Percentiles rank a stretch among this genome's conserved stretches.
phyloP scores from a whole-genome alignment of 2,797 vertebrate genomes.

The Megalops cyprinoides region DNA sequence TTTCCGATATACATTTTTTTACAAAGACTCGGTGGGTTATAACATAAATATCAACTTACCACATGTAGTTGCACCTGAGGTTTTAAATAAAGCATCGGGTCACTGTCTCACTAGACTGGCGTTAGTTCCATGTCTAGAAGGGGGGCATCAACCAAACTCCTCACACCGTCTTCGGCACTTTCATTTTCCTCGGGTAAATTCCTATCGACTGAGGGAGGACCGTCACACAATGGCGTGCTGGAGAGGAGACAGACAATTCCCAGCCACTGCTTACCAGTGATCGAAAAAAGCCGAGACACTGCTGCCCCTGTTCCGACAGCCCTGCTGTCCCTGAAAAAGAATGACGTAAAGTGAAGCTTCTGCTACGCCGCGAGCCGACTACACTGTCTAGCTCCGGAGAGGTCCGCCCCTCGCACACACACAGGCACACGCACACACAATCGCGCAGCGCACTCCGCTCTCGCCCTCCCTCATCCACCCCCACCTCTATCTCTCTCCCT shows the following conservation, averaged over 20 bases:
- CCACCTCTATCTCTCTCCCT: slow-evolving; percentile 25
- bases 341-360: slow-evolving; percentile 73
- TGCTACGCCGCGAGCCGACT: slow-evolving; percentile 50
- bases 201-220: slow-evolving; percentile 56
- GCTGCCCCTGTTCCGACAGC: slow-evolving; percentile 44
- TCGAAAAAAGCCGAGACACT: slow-evolving; percentile 32
- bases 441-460: not conserved
- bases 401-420: slow-evolving; percentile 31
- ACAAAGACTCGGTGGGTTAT: not conserved
- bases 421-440: not conserved
- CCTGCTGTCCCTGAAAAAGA: slow-evolving; percentile 64
- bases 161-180: slow-evolving; percentile 38
- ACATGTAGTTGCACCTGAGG: slow-evolving; percentile 76
- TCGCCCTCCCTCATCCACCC: slow-evolving; percentile 2
- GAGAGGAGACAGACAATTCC: slow-evolving; percentile 57
- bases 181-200: slow-evolving; percentile 18
- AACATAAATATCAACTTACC: slow-evolving; percentile 70
- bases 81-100: slow-evolving; percentile 66
- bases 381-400: slow-evolving; percentile 23
- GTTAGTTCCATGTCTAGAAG: slow-evolving; percentile 68
- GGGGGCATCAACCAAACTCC: slow-evolving; percentile 55
- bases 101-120: slow-evolving; percentile 60
- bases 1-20: not conserved
- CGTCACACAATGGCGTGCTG: slow-evolving; percentile 75
- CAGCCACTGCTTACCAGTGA: slow-evolving; percentile 38